These are phyloP conservation scores for Manis pentadactyla DNA, from an alignment of 2,797 vertebrate species.

Conservation along the genomic window DNA sequence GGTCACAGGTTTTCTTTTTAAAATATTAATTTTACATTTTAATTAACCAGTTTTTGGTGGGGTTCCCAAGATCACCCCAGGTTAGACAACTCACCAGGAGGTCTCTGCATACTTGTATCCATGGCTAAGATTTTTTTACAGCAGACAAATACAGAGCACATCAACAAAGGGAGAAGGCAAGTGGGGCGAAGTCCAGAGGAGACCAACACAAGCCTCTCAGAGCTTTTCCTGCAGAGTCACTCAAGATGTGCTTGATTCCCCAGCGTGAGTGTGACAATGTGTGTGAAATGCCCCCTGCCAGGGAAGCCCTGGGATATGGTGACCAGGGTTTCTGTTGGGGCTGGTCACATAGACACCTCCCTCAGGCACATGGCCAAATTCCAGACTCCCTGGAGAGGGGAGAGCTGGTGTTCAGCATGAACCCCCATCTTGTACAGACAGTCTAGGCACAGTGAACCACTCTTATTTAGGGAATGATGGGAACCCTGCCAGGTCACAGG, in stretches of 20 bases:
- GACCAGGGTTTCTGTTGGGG: accelerated
- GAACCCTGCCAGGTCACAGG: not conserved
- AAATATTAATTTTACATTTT: not conserved
- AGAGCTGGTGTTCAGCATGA: accelerated
- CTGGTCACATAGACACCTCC: not conserved
- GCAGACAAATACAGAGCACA: not conserved
- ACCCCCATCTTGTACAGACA: accelerated
- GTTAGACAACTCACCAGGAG: not conserved
- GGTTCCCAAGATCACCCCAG: not conserved
- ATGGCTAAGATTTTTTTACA: not conserved
- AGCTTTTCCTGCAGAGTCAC: not conserved
- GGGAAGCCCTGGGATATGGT: not conserved
- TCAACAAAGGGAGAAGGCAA: not conserved
- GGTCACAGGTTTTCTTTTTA: not conserved
- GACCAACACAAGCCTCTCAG: not conserved
- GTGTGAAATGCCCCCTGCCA: not conserved
- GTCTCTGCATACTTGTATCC: not conserved
- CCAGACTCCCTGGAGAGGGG: not conserved
- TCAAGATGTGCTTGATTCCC: accelerated
- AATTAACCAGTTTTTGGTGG: not conserved
- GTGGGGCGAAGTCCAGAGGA: not conserved
- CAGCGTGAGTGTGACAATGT: not conserved
- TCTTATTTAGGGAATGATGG: not conserved
- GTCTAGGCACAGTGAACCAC: not conserved
- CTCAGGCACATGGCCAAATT: accelerated